A percentile compares a stretch with the other conserved stretches of the same genome.
Conservation (phyloP, 2,113 vertebrate species). For the Nannobrachium achirus region DNA sequence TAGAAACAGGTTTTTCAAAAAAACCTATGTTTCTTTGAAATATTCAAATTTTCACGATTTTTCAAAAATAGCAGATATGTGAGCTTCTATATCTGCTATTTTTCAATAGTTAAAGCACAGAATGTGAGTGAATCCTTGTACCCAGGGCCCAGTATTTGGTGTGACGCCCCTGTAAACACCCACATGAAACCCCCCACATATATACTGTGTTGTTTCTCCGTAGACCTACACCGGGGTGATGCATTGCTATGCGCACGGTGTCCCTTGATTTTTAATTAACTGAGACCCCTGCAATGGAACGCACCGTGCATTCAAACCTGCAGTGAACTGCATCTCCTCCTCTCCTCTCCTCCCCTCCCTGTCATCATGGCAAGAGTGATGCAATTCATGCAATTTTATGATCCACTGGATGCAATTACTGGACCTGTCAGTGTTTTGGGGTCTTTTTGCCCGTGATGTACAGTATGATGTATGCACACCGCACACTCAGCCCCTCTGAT, state of each 20-base stretch:
- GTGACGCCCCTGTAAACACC: no score
- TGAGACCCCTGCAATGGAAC: conserved; percentile 58
- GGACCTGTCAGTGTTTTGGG: conserved; percentile 56
- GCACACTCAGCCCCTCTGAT: conserved; percentile 36
- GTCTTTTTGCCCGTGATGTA: conserved; percentile 42
- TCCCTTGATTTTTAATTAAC: conserved; percentile 68
- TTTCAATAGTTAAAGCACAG: no score
- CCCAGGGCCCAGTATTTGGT: no score
- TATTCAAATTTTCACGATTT: no score
- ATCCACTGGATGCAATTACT: conserved; percentile 70
- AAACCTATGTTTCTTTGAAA: no score
- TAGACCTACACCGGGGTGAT: conserved; percentile 35
- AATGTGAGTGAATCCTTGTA: no score
- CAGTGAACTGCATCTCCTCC: not conserved
- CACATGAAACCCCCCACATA: no score
- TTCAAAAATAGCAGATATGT: no score
- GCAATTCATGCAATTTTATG: conserved; percentile 71
- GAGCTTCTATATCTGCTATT: no score
- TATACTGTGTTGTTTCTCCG: conserved; percentile 1
- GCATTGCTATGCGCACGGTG: conserved; percentile 44
- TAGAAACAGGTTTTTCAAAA: no score
- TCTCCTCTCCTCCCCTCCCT: not conserved
- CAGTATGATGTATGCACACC: conserved; percentile 45
- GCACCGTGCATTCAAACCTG: conserved; percentile 52
- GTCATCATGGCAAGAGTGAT: conserved; percentile 60